Evolutionary conservation across 2,888 invertebrate genomes (phyloP).

Genomic region (Polylopha cassiicola): DNA sequence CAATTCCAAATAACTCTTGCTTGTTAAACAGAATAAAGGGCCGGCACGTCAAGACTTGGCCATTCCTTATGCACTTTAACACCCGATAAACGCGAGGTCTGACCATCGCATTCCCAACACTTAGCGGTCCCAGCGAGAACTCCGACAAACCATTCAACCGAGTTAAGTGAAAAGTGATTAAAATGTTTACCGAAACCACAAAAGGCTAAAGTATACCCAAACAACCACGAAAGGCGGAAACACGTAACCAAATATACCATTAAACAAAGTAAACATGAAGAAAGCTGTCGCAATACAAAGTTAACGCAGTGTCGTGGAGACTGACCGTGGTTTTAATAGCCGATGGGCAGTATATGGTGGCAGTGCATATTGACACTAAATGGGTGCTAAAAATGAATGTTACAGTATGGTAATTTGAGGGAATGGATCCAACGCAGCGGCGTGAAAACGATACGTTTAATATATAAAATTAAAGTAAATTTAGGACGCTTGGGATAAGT

Average conservation of each 20-base stretch:
- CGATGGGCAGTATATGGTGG: too few relatives aligned
- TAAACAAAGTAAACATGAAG: constrained; percentile 40
- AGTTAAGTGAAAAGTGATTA: constrained; percentile 36
- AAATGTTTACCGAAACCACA: constrained; percentile 37
- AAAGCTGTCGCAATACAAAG: constrained; percentile 28
- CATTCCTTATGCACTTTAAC: too few relatives aligned
- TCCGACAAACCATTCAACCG: constrained; percentile 14
- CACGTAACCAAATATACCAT: constrained; percentile 47
- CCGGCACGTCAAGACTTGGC: too few relatives aligned
- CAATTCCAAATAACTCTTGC: too few relatives aligned
- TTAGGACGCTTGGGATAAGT: too few relatives aligned
- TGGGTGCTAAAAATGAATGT: too few relatives aligned
- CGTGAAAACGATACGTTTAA: too few relatives aligned
- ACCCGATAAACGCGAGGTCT: background rate
- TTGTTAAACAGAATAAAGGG: too few relatives aligned
- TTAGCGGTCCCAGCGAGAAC: constrained; percentile 14
- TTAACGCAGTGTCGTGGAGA: constrained; percentile 9
- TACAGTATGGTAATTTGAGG: too few relatives aligned
- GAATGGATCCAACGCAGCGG: too few relatives aligned
- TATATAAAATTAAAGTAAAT: too few relatives aligned
- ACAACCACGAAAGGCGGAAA: constrained; percentile 31
- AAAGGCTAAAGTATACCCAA: constrained; percentile 35
- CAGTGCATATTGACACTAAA: too few relatives aligned
- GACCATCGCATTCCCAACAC: constrained; percentile 8
- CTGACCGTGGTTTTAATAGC: constrained; percentile 8